These are phyloP conservation scores for Drosophila prostipennis DNA, from an alignment of 2,888 invertebrate genomes.

Conservation along the genomic window DNA sequence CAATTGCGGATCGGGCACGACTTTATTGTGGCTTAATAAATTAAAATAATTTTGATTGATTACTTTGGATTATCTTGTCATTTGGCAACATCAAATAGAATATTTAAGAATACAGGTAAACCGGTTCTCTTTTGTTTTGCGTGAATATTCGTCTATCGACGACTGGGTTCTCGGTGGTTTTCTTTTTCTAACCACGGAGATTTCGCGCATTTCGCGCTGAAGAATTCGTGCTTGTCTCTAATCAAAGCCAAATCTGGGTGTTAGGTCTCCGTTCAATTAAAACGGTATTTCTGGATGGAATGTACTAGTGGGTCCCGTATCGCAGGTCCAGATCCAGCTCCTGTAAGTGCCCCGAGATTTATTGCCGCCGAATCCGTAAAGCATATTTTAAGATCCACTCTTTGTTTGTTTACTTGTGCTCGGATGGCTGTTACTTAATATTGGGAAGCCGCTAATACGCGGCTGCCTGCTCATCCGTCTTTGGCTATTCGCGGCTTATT, in stretches of 20 bases:
- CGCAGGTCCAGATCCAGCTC: background rate
- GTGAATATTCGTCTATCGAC: conserved; percentile 50
- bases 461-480: conserved; percentile 16
- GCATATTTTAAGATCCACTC: background rate
- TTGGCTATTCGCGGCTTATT: conserved; percentile 21
- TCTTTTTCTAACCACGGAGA: conserved; percentile 36
- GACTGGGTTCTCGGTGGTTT: conserved; percentile 48
- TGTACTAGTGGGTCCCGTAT: background rate
- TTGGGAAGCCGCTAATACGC: conserved; percentile 21
- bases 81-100: conserved; percentile 83
- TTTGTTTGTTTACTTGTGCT: conserved; percentile 13
- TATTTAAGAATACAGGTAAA: conserved; percentile 81
- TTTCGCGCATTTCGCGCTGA: conserved; percentile 63
- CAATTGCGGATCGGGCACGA: conserved; percentile 71
- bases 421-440: conserved; percentile 14
- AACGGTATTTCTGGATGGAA: conserved; percentile 18
- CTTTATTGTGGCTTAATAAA: conserved; percentile 81
- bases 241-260: conserved; percentile 55
- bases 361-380: background rate
- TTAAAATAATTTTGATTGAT: conserved; percentile 83
- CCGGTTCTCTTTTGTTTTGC: conserved; percentile 75
- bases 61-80: conserved; percentile 83
- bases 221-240: conserved; percentile 63
- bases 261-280: conserved; percentile 28
- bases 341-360: background rate